Percentiles rank a stretch among this genome's conserved stretches.
Evolutionary conservation across 2,113 vertebrate genomes (phyloP).

Genomic region (Myiopsitta monachus): DNA sequence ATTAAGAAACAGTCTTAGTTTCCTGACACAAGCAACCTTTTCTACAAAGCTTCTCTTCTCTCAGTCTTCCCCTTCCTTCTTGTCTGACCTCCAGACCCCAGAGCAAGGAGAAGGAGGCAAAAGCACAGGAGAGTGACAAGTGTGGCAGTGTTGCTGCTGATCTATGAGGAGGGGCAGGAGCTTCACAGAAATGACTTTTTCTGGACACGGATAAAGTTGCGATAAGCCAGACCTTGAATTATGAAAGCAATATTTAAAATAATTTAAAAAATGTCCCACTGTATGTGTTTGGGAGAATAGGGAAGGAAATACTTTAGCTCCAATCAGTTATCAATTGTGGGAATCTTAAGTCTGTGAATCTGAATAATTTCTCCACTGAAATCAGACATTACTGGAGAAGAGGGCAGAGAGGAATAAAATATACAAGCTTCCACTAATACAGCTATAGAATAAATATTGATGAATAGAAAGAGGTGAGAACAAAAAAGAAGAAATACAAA

Average conservation of each 20-base stretch:
- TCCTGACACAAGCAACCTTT: neutral
- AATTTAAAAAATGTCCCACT: neutral
- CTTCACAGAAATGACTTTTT: neutral
- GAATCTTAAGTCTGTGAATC: neutral
- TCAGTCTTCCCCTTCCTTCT: neutral
- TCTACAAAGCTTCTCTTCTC: neutral
- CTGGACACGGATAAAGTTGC: neutral
- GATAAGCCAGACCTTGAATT: neutral
- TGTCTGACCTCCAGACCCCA: neutral
- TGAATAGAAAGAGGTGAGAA: neutral
- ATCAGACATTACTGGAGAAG: neutral
- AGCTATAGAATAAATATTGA: neutral
- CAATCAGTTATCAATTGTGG: neutral
- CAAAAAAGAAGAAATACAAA: neutral
- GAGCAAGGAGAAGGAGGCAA: neutral
- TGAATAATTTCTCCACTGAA: neutral
- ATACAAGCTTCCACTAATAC: neutral
- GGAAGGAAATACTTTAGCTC: neutral
- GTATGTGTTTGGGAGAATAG: rapidly evolving
- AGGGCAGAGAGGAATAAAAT: neutral
- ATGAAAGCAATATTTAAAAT: neutral
- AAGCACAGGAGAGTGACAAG: neutral
- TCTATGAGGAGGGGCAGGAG: neutral
- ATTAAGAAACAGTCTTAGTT: neutral
- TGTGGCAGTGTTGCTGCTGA: rapidly evolving